Evolutionary conservation across 2,113 vertebrate species (phyloP).

Genomic region (Lagenorhynchus albirostris): DNA sequence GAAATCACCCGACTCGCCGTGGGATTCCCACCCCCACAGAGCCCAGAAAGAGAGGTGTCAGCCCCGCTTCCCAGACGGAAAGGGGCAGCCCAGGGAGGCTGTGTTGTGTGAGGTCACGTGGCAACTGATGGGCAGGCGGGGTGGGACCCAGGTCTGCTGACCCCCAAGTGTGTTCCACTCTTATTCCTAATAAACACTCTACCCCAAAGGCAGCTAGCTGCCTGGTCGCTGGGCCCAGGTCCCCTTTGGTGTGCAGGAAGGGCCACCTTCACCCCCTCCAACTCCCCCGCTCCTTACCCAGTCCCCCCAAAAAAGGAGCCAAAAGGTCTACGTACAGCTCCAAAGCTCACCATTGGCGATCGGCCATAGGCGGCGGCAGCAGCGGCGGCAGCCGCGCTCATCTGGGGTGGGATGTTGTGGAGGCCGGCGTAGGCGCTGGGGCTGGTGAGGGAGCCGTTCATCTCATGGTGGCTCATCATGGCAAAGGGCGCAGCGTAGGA

Average conservation of each 20-base stretch:
- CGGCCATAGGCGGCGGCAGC: conserved; percentile 91
- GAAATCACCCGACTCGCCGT: no score
- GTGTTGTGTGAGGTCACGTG: neutral
- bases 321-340: conserved; percentile 86
- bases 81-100: neutral
- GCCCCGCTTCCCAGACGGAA: neutral
- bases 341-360: conserved; percentile 91
- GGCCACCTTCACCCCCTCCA: neutral
- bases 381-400: conserved; percentile 90
- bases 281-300: neutral
- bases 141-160: neutral
- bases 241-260: neutral
- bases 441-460: conserved; percentile 95
- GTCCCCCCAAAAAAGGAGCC: conserved; percentile 66
- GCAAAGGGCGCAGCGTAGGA: conserved; percentile 92
- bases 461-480: conserved; percentile 97
- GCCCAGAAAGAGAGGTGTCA: no score
- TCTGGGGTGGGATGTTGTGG: conserved; percentile 94
- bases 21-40: neutral
- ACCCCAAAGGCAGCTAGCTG: neutral
- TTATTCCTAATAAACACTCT: neutral
- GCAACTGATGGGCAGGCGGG: fast-evolving
- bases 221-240: fast-evolving
- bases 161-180: neutral
- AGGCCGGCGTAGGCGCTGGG: conserved; percentile 92